Base-by-base conservation (phyloP, 37 sponge, comb jelly and placozoan species). In the Oscarella lobularis region DNA sequence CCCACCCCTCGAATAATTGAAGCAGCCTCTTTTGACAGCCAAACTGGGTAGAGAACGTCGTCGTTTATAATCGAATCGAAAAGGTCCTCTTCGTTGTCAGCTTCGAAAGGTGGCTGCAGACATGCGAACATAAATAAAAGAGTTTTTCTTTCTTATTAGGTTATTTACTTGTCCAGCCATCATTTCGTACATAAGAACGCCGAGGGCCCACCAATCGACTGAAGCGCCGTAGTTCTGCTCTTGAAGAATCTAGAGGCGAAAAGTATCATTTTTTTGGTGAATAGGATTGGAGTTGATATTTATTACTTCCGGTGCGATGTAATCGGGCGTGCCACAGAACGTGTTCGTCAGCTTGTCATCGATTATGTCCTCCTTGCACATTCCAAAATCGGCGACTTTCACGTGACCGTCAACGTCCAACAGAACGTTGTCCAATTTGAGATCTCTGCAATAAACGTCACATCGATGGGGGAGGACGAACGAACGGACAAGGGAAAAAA, bases 291-390 rank as follows among this genome's bases (percentile, higher is more conserved):
- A 27, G 14, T 2, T 67, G n/a, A n/a, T n/a, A n/a, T n/a, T n/a
- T n/a, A 70, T 78, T 34, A 97, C 95, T 74, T 98, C 99, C 33
- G 99, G 99, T 9, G 99, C 99, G 32, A 98, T 98, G 82, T 98
- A 98, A 81, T 98, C 99, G 33, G 99, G 99, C 5, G 99, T 98
- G 0, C 99, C 99, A 88, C 99, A 98, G 81, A 98, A 98, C 3
- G 99, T 98, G 1, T 86, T 80, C 14, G 99, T 91, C 72, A 86
- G 76, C 29, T 80, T 70, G 5, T 87, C 87, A 39, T 87, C 95
- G 40, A 68, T 41, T 35, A 98, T 84, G 41, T 91, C 85, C 78
- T 94, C 95, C 74, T 94, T 98, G 75, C 99, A 98, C 99, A 98
- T 98, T 14, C 99, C 99, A 88, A 98, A 98, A 77, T 98, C 99